Base-by-base conservation (phyloP, 2,113 vertebrate species). In the Pontoporia blainvillei region DNA sequence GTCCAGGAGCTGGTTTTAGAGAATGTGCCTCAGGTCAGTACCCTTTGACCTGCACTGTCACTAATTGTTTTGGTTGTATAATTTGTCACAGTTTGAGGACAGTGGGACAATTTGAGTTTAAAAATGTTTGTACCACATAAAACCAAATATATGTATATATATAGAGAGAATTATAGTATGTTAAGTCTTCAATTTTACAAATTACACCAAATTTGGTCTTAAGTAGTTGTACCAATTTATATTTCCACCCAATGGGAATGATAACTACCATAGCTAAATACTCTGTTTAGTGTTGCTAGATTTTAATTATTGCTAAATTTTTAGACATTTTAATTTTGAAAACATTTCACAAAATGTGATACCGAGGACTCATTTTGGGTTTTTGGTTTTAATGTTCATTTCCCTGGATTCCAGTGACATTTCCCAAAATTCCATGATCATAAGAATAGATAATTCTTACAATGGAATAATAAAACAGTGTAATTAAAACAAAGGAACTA, bases 301-400 rank as follows among this genome's bases (percentile, higher is more conserved):
- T 72, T 76, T 54, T 87, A 87, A 57, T 36, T 62, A 64, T 25
- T 73, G 18, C 44, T 73, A 18, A 41, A 8, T 73, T 66, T 91
- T 88, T 71, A 31, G 31, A 64, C 5, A 27, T 73, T 17, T 85
- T 36, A 49, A 36, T 75, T 88, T 86, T 44, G 62, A 90, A 52
- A 90, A 52, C 7, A 59, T 34, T 90, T 75, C 29, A 82, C 23
- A 75, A 89, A 64, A 81, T 12, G 23, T 39, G 21, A 64, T 81
- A 29, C 44, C 10, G 25, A 66, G 11, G 0, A 89, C 3, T 29
- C 8, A 34, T 15, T 78, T 27, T 59, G 23, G 8, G 39, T 85
- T 95, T 69, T 66, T 21, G 49, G 21, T 78, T 78, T n/a, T 78
- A 78, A 73, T 73, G 71, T 52, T 69, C 15, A 92, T 73, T 85